phyloP scores from a whole-genome alignment of 2,888 invertebrate genomes.

The Euproctis similis region DNA sequence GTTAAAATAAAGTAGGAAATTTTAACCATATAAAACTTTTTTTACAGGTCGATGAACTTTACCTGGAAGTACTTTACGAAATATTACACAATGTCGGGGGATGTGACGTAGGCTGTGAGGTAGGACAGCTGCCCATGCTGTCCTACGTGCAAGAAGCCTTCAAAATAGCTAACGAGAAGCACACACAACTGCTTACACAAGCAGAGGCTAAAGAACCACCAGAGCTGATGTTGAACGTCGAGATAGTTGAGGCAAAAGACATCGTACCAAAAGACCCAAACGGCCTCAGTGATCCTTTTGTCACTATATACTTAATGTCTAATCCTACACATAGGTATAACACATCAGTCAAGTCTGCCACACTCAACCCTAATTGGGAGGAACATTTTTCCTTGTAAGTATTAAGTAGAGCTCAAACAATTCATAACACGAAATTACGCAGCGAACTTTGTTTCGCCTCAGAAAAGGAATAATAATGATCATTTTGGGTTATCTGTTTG shows the following conservation, averaged over 20 bases:
- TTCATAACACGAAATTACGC: no score
- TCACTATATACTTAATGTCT: constrained; percentile 90
- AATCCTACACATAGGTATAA: constrained; percentile 86
- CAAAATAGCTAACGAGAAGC: constrained; percentile 84
- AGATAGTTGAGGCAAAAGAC: constrained; percentile 91
- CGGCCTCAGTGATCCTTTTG: constrained; percentile 98
- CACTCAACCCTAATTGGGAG: constrained; percentile 95
- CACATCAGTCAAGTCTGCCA: constrained; percentile 92
- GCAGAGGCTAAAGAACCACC: constrained; percentile 89
- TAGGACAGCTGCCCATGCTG: constrained; percentile 81
- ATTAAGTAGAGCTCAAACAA: no score
- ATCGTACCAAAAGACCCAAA: constrained; percentile 89
- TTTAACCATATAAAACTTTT: constrained; percentile 1
- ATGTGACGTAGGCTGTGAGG: constrained; percentile 82
- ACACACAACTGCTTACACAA: constrained; percentile 80
- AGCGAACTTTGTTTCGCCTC: no score
- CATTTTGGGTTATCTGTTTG: no score
- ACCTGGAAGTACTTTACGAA: constrained; percentile 88
- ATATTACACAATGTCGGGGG: constrained; percentile 90
- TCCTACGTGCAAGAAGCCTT: constrained; percentile 86
- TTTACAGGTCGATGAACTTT: constrained; percentile 88
- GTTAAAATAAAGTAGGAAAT: no score
- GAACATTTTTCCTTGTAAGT: constrained; percentile 97
- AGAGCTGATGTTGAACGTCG: constrained; percentile 87
- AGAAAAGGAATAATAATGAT: no score